These are phyloP conservation scores for Rhingia rostrata DNA, from an alignment of 2,888 invertebrate species.

Conservation along the genomic window DNA sequence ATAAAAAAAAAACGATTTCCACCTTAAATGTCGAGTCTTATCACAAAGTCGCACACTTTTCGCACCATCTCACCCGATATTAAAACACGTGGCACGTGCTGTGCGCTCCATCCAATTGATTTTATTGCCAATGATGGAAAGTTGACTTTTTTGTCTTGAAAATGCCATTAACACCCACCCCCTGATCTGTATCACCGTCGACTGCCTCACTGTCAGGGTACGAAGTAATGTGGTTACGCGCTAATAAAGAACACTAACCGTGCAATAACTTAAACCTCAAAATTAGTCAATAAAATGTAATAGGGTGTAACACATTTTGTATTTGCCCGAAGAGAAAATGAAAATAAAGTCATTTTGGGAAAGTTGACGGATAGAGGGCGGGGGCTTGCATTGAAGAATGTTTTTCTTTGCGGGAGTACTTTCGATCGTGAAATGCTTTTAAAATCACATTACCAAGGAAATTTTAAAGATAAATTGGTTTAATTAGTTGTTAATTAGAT, in stretches of 20 bases:
- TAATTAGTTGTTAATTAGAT: not conserved
- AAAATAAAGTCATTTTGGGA: slow-evolving; percentile 22
- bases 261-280: slow-evolving; percentile 59
- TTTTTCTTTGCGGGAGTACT: slow-evolving; percentile 17
- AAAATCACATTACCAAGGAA: slow-evolving; percentile 30
- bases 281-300: slow-evolving; percentile 72
- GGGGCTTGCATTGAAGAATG: slow-evolving; percentile 34
- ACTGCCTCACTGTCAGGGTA: not conserved
- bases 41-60: slow-evolving; percentile 20
- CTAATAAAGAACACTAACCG: slow-evolving; percentile 54
- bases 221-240: slow-evolving; percentile 24
- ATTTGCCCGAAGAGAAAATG: not conserved
- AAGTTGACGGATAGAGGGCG: slow-evolving; percentile 23
- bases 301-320: slow-evolving; percentile 63
- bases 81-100: slow-evolving; percentile 50
- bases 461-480: not conserved
- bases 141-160: slow-evolving; percentile 22
- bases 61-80: slow-evolving; percentile 16
- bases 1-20: too few species aligned
- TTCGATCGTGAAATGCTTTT: slow-evolving; percentile 17
- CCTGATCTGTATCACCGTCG: not conserved
- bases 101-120: slow-evolving; percentile 40
- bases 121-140: slow-evolving; percentile 53
- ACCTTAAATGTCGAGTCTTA: not conserved
- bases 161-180: slow-evolving; percentile 33